These are phyloP conservation scores for Dolichoris vasculosae DNA, from an alignment of 1,140 invertebrate genomes.

Conservation along the genomic window DNA sequence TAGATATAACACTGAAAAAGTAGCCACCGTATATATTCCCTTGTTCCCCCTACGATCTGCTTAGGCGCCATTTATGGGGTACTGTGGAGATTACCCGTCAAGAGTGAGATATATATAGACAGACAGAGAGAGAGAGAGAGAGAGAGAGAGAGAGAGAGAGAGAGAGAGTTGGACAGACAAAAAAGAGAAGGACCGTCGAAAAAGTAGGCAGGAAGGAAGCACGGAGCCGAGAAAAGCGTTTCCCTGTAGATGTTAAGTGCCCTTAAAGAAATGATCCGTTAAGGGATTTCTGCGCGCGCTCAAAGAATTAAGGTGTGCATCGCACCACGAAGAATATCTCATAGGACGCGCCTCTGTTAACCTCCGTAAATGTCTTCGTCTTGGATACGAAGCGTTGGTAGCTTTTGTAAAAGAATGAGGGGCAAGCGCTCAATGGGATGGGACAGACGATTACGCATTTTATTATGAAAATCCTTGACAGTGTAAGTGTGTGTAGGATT, in stretches of 20 bases:
- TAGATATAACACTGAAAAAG: background rate
- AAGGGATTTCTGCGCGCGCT: constrained; percentile 29
- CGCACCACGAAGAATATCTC: background rate
- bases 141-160: background rate
- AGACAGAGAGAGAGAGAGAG: background rate
- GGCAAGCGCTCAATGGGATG: background rate
- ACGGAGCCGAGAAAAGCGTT: constrained; percentile 21
- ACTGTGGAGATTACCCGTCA: background rate
- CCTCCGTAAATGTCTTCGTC: background rate
- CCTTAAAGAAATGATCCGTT: constrained; percentile 41
- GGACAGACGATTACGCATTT: constrained; percentile 5
- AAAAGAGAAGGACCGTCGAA: background rate
- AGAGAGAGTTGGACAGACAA: background rate
- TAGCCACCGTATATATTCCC: background rate
- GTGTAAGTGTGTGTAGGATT: background rate
- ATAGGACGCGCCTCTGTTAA: background rate
- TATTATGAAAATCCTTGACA: constrained; percentile 7
- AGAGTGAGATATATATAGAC: constrained; percentile 13
- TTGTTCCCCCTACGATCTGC: constrained; percentile 16
- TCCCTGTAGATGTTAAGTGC: constrained; percentile 44
- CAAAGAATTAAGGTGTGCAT: constrained; percentile 7
- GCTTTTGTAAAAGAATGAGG: background rate
- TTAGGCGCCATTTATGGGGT: constrained; percentile 19
- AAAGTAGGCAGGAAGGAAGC: background rate
- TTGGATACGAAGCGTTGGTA: background rate